Evolutionary conservation across 2,888 invertebrate genomes (phyloP).

Genomic region (Allolobophora icterica): DNA sequence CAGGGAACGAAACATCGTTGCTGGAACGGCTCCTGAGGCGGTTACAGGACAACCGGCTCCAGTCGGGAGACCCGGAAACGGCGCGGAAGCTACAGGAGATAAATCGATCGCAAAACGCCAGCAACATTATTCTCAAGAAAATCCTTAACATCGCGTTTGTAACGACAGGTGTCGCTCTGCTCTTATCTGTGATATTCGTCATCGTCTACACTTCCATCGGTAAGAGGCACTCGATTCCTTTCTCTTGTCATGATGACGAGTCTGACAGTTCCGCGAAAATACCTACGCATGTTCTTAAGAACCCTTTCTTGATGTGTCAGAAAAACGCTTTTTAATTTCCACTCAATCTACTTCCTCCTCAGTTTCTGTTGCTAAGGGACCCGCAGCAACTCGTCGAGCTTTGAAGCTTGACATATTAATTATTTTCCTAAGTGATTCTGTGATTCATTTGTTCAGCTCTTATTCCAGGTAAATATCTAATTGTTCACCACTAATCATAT

Average conservation of each 20-base stretch:
- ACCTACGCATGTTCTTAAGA: too few species aligned
- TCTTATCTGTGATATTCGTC: conserved; percentile 58
- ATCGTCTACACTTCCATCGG: conserved; percentile 58
- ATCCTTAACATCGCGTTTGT: conserved; percentile 60
- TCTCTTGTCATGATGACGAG: not conserved
- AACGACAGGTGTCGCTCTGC: conserved; percentile 56
- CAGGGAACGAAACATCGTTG: conserved; percentile 12
- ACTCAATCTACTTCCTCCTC: too few species aligned
- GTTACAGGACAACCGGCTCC: conserved; percentile 57
- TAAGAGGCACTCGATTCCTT: conserved; percentile 47
- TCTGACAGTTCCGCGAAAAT: too few species aligned
- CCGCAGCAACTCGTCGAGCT: not conserved
- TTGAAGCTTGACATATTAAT: not conserved
- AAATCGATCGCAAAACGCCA: conserved; percentile 49
- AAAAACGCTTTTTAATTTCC: too few species aligned
- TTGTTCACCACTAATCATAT: too few species aligned
- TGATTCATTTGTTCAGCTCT: too few species aligned
- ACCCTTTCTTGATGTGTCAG: too few species aligned
- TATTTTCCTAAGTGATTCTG: too few species aligned
- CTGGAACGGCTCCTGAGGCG: conserved; percentile 6
- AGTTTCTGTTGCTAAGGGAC: not conserved
- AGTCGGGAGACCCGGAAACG: conserved; percentile 40
- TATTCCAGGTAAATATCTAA: too few species aligned
- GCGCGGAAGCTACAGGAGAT: conserved; percentile 40
- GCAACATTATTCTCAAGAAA: conserved; percentile 54